Evolutionary conservation across 2,888 invertebrate genomes (phyloP).

Genomic region (Cheilosia scutellata): DNA sequence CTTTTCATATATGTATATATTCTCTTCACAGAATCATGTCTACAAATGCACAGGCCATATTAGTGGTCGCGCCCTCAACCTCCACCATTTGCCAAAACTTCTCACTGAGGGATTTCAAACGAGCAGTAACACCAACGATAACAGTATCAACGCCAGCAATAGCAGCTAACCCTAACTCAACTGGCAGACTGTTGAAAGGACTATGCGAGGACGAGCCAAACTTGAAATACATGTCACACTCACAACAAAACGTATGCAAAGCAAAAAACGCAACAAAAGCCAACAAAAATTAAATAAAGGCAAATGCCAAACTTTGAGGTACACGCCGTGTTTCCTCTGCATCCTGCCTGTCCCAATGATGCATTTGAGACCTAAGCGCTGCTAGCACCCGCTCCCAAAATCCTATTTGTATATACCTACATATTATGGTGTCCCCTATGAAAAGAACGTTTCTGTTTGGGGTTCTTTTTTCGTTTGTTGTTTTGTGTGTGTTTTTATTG

Average conservation of each 20-base stretch:
- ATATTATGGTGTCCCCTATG: constrained; percentile 43
- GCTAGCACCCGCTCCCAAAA: background rate
- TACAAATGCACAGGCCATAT: constrained; percentile 61
- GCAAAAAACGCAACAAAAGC: constrained; percentile 71
- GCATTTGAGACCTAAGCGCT: constrained; percentile 53
- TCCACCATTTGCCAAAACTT: constrained; percentile 39
- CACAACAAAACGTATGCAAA: constrained; percentile 72
- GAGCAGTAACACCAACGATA: constrained; percentile 49
- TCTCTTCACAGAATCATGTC: constrained; percentile 72
- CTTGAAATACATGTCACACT: constrained; percentile 68
- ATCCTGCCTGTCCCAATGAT: constrained; percentile 48
- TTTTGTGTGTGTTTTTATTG: constrained; percentile 16
- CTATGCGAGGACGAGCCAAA: constrained; percentile 67
- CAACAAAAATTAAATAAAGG: constrained; percentile 73
- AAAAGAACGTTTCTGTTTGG: constrained; percentile 35
- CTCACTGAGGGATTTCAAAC: constrained; percentile 48
- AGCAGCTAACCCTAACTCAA: constrained; percentile 43
- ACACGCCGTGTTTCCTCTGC: constrained; percentile 65
- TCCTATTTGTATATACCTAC: constrained; percentile 3
- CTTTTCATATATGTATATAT: constrained; percentile 50
- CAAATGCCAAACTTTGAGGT: constrained; percentile 75
- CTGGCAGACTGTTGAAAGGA: constrained; percentile 59
- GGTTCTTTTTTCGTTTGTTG: constrained; percentile 1
- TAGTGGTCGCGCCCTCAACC: constrained; percentile 37
- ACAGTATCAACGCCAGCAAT: constrained; percentile 49